Conservation (phyloP, 2,888 invertebrate species). For the Philereme vetulata region DNA sequence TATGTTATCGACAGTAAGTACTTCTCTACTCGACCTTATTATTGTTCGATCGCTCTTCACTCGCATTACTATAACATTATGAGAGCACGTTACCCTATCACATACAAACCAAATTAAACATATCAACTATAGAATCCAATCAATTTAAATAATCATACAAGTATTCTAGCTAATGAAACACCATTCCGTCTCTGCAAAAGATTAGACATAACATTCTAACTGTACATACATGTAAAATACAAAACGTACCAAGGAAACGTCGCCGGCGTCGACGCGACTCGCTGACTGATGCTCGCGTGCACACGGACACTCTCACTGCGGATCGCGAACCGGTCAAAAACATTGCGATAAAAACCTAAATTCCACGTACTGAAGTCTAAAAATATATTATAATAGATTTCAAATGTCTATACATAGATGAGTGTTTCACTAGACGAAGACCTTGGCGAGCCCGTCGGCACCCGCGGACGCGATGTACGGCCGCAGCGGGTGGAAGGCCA, state of each 20-base stretch:
- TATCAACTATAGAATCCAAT: slow-evolving; percentile 76
- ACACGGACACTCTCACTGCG: slow-evolving; percentile 76
- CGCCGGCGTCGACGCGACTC: slow-evolving; percentile 66
- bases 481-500: slow-evolving; percentile 99
- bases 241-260: slow-evolving; percentile 68
- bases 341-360: slow-evolving; percentile 79
- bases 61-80: slow-evolving; percentile 57
- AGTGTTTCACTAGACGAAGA: slow-evolving; percentile 91
- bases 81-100: slow-evolving; percentile 69
- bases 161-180: slow-evolving; percentile 78
- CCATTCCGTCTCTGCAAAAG: slow-evolving; percentile 70
- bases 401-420: slow-evolving; percentile 82
- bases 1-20: slow-evolving; percentile 72
- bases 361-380: slow-evolving; percentile 81
- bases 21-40: slow-evolving; percentile 73
- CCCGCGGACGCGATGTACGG: slow-evolving; percentile 99
- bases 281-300: slow-evolving; percentile 72
- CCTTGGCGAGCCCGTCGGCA: slow-evolving; percentile 99
- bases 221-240: slow-evolving; percentile 74
- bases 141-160: slow-evolving; percentile 79
- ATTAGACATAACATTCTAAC: slow-evolving; percentile 76
- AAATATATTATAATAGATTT: slow-evolving; percentile 83
- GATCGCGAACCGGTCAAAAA: slow-evolving; percentile 78
- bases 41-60: slow-evolving; percentile 77
- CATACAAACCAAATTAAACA: slow-evolving; percentile 67